These are phyloP conservation scores for Pteropus alecto DNA, from an alignment of 2,113 vertebrate species.

Conservation along the genomic window DNA sequence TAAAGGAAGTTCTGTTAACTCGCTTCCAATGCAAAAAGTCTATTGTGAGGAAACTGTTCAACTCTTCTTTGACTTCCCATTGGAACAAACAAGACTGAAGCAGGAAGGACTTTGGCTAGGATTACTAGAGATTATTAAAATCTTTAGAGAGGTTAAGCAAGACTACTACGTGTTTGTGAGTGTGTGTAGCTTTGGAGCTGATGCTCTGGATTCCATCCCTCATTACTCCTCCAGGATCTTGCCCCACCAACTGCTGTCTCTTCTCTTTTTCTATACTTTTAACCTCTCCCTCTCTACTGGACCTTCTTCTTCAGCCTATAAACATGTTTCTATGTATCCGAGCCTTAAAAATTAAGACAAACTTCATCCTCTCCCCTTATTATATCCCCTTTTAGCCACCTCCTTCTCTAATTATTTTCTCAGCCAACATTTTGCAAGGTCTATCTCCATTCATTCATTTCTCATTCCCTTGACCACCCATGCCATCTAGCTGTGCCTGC, in stretches of 20 bases:
- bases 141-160: neutral
- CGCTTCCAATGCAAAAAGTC: neutral
- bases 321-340: neutral
- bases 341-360: neutral
- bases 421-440: neutral
- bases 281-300: neutral
- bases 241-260: neutral
- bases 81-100: neutral
- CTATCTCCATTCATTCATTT: neutral
- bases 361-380: neutral
- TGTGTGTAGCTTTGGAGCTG: neutral
- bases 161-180: neutral
- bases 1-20: neutral
- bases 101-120: neutral
- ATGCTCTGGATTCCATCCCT: neutral
- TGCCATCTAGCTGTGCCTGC: neutral
- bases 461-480: neutral
- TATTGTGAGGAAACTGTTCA: neutral
- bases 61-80: neutral
- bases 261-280: neutral
- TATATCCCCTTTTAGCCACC: neutral
- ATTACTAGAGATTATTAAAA: neutral
- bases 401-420: neutral
- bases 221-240: neutral
- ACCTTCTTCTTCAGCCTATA: neutral